Conservation (phyloP, 2,797 vertebrate genomes). For the Pangasius larnaudii region DNA sequence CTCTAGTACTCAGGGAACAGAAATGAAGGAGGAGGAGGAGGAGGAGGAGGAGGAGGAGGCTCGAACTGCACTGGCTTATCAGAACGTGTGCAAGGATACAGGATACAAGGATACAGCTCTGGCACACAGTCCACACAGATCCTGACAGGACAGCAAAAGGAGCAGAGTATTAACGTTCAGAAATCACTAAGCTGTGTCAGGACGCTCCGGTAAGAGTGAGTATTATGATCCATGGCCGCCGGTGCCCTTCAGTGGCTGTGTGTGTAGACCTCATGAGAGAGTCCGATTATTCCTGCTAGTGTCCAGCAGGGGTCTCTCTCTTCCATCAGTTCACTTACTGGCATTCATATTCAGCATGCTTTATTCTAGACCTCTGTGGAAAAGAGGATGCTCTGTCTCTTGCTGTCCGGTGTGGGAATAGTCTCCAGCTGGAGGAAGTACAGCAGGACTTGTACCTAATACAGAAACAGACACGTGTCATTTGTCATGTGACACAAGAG, state of each 20-base stretch:
- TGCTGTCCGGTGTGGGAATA: conserved; percentile 95
- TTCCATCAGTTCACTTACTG: conserved; percentile 16
- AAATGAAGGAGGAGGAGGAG: background rate
- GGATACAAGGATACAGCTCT: conserved; percentile 21
- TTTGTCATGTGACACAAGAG: background rate
- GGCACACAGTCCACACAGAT: conserved; percentile 22
- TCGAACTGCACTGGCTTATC: conserved; percentile 7
- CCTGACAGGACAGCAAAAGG: conserved; percentile 28
- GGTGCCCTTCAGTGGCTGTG: conserved; percentile 66
- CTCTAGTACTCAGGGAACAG: conserved; percentile 20
- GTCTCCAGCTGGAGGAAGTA: conserved; percentile 98
- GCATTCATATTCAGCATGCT: conserved; percentile 34
- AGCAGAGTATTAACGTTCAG: conserved; percentile 40
- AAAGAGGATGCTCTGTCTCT: conserved; percentile 96
- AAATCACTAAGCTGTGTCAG: conserved; percentile 25
- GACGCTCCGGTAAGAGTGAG: conserved; percentile 23
- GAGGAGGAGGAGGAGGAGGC: conserved; percentile 16
- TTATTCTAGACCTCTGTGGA: conserved; percentile 92
- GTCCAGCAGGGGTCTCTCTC: conserved; percentile 56
- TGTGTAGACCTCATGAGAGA: conserved; percentile 30
- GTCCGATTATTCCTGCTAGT: conserved; percentile 51
- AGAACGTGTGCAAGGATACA: conserved; percentile 9
- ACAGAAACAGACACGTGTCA: background rate
- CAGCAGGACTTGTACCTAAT: conserved; percentile 94
- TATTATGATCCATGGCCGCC: conserved; percentile 35